Evolutionary conservation across 2,888 invertebrate species (phyloP), one percentile per base, ranked within the genome.

Genomic region (Drosophila longiperda): DNA sequence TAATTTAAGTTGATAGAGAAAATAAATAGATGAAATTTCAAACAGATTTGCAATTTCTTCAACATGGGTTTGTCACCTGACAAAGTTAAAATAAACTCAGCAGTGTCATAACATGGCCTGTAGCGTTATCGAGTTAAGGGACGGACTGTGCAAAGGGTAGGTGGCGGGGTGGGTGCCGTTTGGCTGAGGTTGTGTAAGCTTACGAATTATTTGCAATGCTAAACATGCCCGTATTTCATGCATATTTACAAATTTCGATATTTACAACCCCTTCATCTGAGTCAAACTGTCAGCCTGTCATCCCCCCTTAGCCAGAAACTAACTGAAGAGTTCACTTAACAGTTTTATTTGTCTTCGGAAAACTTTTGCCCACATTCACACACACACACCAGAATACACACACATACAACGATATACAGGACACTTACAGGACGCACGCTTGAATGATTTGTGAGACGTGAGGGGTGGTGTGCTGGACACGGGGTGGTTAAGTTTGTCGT

Each of bases 231-330:
- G 83, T 87, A 89, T 87, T 89, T 87, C 78, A 80, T 86, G 81
- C 83, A 86, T 78, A 89, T 89, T 89, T 87, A 89, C 85, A 87
- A 89, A 85, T 87, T 89, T 89, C 78, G 85, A 87, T 85, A 87
- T 89, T 82, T 85, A 78, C 84, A 88, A 74, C 75, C 80, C 82
- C 83, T 69, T 49, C 15, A n/a, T 45, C 58, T 34, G 36, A 33
- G 65, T 34, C 65, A 29, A 48, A 9, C 61, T 33, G 68, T 36
- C 67, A 36, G 45, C 5, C 53, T 45, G 66, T 65, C 66, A 64
- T 69, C 12, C 23, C 53, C 70, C 67, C 50, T 68, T 68, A 59
- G 74, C 75, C 78, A 76, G 75, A 62, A 71, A 65, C 74, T 69
- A 86, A 86, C 78, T 83, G 83, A 80, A 83, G 84, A 84, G 87